Percentiles rank a stretch among this genome's conserved stretches.
Evolutionary conservation across 2,888 invertebrate genomes (phyloP).

Genomic region (Conops quadrifasciatus): DNA sequence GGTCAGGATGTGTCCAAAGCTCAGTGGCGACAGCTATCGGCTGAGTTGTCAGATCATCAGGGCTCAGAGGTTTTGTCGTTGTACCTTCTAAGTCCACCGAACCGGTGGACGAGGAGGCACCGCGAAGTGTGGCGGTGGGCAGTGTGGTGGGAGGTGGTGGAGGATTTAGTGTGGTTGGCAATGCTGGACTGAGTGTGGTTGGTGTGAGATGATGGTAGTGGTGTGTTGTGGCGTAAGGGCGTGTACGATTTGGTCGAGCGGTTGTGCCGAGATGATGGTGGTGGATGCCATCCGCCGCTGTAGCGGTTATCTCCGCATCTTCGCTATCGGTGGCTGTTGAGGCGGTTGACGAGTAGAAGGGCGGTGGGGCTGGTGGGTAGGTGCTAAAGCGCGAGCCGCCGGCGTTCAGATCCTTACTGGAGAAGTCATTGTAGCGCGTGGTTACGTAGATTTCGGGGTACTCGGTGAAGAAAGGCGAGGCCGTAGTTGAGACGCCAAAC

Average conservation of each 20-base stretch:
- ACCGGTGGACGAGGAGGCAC: conserved; percentile 36
- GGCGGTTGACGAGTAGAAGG: conserved; percentile 47
- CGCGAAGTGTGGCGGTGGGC: conserved; percentile 35
- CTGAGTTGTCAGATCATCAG: conserved; percentile 50
- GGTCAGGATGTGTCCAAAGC: conserved; percentile 38
- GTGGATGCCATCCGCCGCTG: conserved; percentile 44
- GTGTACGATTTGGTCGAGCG: conserved; percentile 34
- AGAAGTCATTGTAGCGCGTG: conserved; percentile 53
- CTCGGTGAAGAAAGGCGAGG: conserved; percentile 63
- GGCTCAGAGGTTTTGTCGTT: conserved; percentile 45
- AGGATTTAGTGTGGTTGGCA: conserved; percentile 34
- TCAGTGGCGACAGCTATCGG: conserved; percentile 16
- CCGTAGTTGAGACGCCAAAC: conserved; percentile 55
- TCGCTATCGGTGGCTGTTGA: conserved; percentile 48
- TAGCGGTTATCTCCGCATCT: conserved; percentile 43
- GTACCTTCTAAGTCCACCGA: conserved; percentile 37
- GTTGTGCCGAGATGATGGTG: conserved; percentile 44
- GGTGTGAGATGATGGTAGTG: conserved; percentile 39
- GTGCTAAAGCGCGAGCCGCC: conserved; percentile 53
- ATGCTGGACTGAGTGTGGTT: conserved; percentile 12
- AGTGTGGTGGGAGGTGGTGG: conserved; percentile 42
- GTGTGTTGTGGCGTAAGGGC: conserved; percentile 39
- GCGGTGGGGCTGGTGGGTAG: conserved; percentile 50
- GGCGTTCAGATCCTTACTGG: conserved; percentile 50
- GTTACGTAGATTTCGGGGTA: conserved; percentile 61